A percentile compares a stretch with the other conserved stretches of the same genome.
phyloP scores from a whole-genome alignment of 1,140 invertebrate species.

The Bombyx mandarina region DNA sequence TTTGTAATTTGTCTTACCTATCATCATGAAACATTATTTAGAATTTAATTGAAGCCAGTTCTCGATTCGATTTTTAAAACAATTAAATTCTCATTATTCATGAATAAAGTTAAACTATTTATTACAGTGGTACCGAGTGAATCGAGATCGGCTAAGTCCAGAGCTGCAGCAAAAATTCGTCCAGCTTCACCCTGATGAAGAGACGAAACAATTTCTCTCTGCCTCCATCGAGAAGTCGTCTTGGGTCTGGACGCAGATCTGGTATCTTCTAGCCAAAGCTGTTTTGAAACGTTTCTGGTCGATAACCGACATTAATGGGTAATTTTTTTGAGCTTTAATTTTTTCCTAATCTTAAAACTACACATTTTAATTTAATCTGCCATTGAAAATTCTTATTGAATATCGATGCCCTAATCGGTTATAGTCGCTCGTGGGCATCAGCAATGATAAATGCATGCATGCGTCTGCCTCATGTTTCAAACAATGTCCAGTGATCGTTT shows the following conservation, averaged over 20 bases:
- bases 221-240: conserved; percentile 81
- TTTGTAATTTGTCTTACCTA: too few relatives aligned
- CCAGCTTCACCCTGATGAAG: conserved; percentile 76
- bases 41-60: too few relatives aligned
- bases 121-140: conserved; percentile 79
- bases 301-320: conserved; percentile 89
- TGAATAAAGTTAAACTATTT: conserved; percentile 13
- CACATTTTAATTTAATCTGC: too few relatives aligned
- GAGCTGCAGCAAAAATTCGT: conserved; percentile 73
- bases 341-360: too few relatives aligned
- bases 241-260: conserved; percentile 82
- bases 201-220: conserved; percentile 80
- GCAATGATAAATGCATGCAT: too few relatives aligned
- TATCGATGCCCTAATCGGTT: too few relatives aligned
- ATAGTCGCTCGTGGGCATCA: too few relatives aligned
- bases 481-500: too few relatives aligned
- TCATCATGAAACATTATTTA: too few relatives aligned
- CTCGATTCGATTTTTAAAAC: conserved; percentile 6
- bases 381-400: too few relatives aligned
- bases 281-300: conserved; percentile 84
- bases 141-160: conserved; percentile 59
- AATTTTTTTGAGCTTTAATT: conserved; percentile 18
- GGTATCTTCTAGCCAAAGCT: conserved; percentile 79
- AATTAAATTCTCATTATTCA: too few relatives aligned
- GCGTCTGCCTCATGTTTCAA: too few relatives aligned